Evolutionary conservation across 2,797 vertebrate species (phyloP), one percentile per base, ranked within the genome.

Genomic region (Malacoctenus gilli): DNA sequence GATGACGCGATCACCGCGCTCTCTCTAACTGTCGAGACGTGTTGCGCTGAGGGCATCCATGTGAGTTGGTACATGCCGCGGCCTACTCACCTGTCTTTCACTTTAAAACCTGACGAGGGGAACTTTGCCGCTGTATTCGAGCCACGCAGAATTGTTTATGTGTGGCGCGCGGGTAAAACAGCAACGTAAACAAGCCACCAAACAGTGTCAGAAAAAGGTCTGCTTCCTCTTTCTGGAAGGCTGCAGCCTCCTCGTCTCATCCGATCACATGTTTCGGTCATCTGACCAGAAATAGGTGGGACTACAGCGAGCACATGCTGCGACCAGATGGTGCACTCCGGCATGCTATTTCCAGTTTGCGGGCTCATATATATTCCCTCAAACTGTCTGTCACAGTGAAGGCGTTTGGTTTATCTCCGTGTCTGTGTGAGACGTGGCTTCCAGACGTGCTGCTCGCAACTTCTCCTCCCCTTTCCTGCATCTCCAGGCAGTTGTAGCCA

Each of bases 251-350:
- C 23, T 37, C 43, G 47, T 5, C 34, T 10, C n/a, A 10, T 43
- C 16, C 23, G 35, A 64, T 87, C 82, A 86, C 80, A 73, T 77
- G 79, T 51, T 68, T 42, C 23, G 67, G 71, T 86, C 87, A 87
- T 64, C 64, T 87, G 84, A 89, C 84, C 85, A 87, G 82, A 86
- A 89, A 70, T 65, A 67, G 80, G 77, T 16, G 36, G 78, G 35
- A 54, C 72, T 38, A 61, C 66, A n/a, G 22, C 31, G 36, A 84
- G 77, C 84, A 89, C 87, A 88, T 83, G 85, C 68, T 54, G 37
- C 28, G 58, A 48, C 71, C 85, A 85, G 74, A 88, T 85, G 83
- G 69, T 75, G 49, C 7, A 30, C 43, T 51, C 37, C 12, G 46
- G 51, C 48, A 60, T 77, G 40, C 42, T 37, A 31, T 62, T 82